These are phyloP conservation scores for Hoplodrina blanda DNA, from an alignment of 2,888 invertebrate genomes.

Conservation along the genomic window DNA sequence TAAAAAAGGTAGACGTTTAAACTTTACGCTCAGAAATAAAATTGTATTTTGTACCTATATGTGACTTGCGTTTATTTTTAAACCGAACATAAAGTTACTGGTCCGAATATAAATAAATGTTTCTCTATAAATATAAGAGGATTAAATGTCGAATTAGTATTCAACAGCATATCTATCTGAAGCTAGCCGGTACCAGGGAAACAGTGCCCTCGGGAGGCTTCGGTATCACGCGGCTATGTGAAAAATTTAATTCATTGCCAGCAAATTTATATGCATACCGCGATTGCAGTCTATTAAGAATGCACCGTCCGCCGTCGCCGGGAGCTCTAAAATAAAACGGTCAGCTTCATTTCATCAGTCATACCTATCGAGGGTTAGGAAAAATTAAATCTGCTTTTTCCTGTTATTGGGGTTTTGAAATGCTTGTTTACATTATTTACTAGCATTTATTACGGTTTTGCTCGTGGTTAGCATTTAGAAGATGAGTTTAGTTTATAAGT, in stretches of 20 bases:
- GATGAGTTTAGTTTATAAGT: neutral
- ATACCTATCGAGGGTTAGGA: conserved; percentile 58
- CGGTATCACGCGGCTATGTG: conserved; percentile 76
- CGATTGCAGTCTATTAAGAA: conserved; percentile 84
- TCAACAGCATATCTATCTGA: conserved; percentile 55
- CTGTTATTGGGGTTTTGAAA: conserved; percentile 23
- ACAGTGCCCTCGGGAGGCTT: conserved; percentile 64
- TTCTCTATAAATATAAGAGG: conserved; percentile 24
- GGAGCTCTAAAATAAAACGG: conserved; percentile 77
- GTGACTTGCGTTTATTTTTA: conserved; percentile 23
- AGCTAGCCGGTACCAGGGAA: conserved; percentile 55
- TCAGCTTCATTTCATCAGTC: conserved; percentile 76
- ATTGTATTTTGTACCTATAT: conserved; percentile 15
- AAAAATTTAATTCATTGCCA: conserved; percentile 84
- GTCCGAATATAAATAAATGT: conserved; percentile 25
- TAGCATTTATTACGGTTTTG: conserved; percentile 1
- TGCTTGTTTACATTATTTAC: conserved; percentile 25
- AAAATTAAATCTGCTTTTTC: conserved; percentile 39
- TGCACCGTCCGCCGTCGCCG: conserved; percentile 76
- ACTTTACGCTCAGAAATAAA: conserved; percentile 23
- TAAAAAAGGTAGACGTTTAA: conserved; percentile 20
- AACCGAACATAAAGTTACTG: conserved; percentile 8
- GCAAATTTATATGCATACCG: conserved; percentile 86
- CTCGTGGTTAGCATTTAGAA: conserved; percentile 9
- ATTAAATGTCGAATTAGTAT: conserved; percentile 62